Evolutionary conservation across 1,140 invertebrate genomes (phyloP).

Genomic region (Myzus persicae): DNA sequence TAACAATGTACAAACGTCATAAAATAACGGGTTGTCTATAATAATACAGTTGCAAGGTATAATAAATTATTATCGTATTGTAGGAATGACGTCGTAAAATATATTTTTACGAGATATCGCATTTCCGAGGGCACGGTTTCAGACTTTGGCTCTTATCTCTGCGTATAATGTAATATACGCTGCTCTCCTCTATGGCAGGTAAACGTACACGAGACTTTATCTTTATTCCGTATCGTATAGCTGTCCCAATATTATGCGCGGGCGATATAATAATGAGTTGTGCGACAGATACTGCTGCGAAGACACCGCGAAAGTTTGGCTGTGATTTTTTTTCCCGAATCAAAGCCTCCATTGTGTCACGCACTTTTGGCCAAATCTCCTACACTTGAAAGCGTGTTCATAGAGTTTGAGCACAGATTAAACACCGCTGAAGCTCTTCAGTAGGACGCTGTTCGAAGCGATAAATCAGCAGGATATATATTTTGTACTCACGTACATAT

Average conservation of each 20-base stretch:
- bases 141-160: background rate
- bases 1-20: background rate
- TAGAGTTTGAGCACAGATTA: background rate
- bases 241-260: background rate
- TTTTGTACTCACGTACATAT: too few species aligned
- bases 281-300: background rate
- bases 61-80: background rate
- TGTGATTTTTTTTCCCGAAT: background rate
- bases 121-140: background rate
- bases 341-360: background rate
- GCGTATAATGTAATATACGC: too few species aligned
- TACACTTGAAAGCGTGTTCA: background rate
- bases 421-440: background rate
- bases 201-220: background rate
- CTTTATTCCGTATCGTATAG: background rate
- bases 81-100: background rate
- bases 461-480: too few species aligned
- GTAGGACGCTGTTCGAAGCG: too few species aligned
- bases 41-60: background rate
- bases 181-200: background rate
- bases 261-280: background rate
- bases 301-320: background rate
- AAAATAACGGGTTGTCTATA: background rate
- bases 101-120: constrained; percentile 10
- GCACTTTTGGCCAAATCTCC: background rate